Percentiles rank a stretch among this genome's conserved stretches.
These are phyloP conservation scores for Zenarchopterus dispar DNA, from an alignment of 2,797 vertebrate species.

Conservation along the genomic window DNA sequence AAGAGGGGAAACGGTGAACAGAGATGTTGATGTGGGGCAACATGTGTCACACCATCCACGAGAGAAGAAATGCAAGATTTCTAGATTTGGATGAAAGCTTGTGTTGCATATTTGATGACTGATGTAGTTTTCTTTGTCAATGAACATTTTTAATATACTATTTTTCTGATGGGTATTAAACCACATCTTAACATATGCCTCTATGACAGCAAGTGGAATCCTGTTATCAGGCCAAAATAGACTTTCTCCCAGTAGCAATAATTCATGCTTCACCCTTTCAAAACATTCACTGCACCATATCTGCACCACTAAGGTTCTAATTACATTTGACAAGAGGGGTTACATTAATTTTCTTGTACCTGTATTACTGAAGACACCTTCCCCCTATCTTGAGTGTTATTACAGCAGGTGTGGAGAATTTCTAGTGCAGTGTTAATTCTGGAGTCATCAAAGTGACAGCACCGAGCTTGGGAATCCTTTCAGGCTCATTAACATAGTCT, in stretches of 20 bases:
- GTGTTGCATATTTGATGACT: neutral
- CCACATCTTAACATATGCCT: conserved; percentile 26
- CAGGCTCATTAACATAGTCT: conserved; percentile 74
- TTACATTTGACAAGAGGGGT: conserved; percentile 71
- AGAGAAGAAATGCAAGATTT: conserved; percentile 26
- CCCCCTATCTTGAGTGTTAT: conserved; percentile 67
- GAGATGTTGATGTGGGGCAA: conserved; percentile 66
- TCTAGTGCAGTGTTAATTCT: conserved; percentile 71
- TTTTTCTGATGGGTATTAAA: conserved; percentile 18
- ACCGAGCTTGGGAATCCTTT: conserved; percentile 70
- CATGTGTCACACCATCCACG: conserved; percentile 61
- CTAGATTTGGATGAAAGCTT: conserved; percentile 1
- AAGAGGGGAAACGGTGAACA: conserved; percentile 45
- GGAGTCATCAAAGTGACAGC: conserved; percentile 76
- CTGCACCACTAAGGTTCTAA: conserved; percentile 53
- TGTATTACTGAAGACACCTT: conserved; percentile 55
- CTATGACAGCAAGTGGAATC: conserved; percentile 12
- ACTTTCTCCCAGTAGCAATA: conserved; percentile 29
- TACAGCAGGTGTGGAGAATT: conserved; percentile 72
- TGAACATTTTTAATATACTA: conserved; percentile 13
- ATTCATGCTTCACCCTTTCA: conserved; percentile 51
- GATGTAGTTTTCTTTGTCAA: conserved; percentile 2
- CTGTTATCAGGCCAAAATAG: conserved; percentile 33
- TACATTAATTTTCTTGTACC: conserved; percentile 68
- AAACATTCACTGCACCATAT: conserved; percentile 51